A percentile compares a stretch with the other conserved stretches of the same genome.
These are phyloP conservation scores for Hemicrepidius hirtus DNA, from an alignment of 2,888 invertebrate species.

Conservation along the genomic window DNA sequence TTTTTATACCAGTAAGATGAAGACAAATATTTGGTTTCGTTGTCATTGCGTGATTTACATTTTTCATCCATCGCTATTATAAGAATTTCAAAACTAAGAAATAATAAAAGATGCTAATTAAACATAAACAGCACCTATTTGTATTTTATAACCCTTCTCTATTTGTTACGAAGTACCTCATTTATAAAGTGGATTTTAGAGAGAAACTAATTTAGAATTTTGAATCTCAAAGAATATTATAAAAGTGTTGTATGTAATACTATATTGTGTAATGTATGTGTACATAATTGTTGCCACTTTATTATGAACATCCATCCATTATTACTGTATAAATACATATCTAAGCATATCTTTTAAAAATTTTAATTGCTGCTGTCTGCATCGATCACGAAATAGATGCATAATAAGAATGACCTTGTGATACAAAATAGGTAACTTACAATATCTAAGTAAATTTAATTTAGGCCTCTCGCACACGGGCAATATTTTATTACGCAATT, in stretches of 20 bases:
- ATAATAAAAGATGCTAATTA: neutral
- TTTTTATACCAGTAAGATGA: neutral
- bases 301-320: constrained; percentile 11
- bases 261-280: constrained; percentile 22
- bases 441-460: neutral
- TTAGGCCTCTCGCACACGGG: too few species aligned
- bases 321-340: neutral
- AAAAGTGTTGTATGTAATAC: neutral
- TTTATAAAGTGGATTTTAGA: neutral
- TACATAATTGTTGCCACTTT: constrained; percentile 29
- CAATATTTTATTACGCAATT: too few species aligned
- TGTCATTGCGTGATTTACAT: neutral
- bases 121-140: neutral
- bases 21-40: neutral
- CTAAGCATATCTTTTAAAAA: neutral
- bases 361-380: neutral
- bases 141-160: neutral
- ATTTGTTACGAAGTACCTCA: too few species aligned
- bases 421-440: constrained; percentile 22
- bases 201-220: neutral
- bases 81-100: neutral
- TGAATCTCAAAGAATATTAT: neutral
- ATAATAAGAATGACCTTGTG: constrained; percentile 1
- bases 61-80: neutral
- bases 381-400: neutral